phyloP scores from a whole-genome alignment of 2,113 vertebrate species.

The Morone chrysops region DNA sequence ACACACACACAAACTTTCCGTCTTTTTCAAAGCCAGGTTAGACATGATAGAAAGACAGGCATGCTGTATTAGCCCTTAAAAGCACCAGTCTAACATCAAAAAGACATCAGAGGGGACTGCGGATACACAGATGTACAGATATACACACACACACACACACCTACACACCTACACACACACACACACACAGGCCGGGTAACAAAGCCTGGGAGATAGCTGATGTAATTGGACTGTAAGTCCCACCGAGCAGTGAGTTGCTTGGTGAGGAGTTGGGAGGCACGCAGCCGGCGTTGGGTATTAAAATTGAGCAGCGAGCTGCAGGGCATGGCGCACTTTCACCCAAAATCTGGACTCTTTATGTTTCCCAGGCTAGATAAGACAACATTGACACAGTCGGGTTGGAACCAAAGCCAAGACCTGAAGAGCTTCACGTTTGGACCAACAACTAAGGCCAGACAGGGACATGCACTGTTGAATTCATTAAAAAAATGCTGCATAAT shows the following conservation, averaged over 20 bases:
- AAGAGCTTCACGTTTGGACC: slow-evolving; percentile 8
- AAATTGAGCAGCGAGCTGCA: slow-evolving; percentile 54
- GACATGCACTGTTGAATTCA: not conserved
- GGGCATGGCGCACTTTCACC: slow-evolving; percentile 35
- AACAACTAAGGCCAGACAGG: not conserved
- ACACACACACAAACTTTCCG: slow-evolving; percentile 24
- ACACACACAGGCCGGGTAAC: slow-evolving; percentile 29
- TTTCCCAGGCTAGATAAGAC: slow-evolving; percentile 10
- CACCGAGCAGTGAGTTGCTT: slow-evolving; percentile 37
- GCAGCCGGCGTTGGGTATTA: slow-evolving; percentile 39
- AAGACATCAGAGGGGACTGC: slow-evolving; percentile 57
- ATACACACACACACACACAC: slow-evolving; percentile 7
- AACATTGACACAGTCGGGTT: slow-evolving; percentile 5
- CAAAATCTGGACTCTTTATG: slow-evolving; percentile 8
- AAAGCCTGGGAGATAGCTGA: slow-evolving; percentile 60
- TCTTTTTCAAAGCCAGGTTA: slow-evolving; percentile 51
- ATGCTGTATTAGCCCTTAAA: slow-evolving; percentile 50
- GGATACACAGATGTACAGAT: slow-evolving; percentile 40
- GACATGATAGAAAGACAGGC: slow-evolving; percentile 41
- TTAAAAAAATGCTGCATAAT: not conserved
- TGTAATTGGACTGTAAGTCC: slow-evolving; percentile 71
- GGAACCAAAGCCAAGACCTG: not conserved
- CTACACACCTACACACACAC: not conserved
- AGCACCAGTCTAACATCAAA: slow-evolving; percentile 57
- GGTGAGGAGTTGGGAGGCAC: slow-evolving; percentile 31